Conservation (phyloP, 2,888 invertebrate genomes). For the Craniophora ligustri region DNA sequence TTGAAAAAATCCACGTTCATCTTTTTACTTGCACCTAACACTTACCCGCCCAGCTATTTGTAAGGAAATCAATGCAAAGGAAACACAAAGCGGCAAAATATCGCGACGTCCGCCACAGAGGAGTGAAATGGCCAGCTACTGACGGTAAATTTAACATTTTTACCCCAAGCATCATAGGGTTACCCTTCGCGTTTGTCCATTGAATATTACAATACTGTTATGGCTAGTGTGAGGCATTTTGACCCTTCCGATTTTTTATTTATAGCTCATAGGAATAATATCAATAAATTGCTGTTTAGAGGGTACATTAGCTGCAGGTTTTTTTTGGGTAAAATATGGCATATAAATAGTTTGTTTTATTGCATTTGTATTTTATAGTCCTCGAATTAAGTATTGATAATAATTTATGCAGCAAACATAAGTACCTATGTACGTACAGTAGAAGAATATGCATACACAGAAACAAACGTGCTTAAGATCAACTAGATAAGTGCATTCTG, state of each 20-base stretch:
- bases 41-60: constrained; percentile 68
- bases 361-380: too few relatives aligned
- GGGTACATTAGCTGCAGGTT: constrained; percentile 78
- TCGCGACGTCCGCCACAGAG: constrained; percentile 81
- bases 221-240: constrained; percentile 76
- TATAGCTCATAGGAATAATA: constrained; percentile 74
- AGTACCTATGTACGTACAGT: too few relatives aligned
- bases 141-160: constrained; percentile 79
- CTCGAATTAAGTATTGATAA: too few relatives aligned
- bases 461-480: too few relatives aligned
- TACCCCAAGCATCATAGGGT: constrained; percentile 49
- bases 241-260: constrained; percentile 81
- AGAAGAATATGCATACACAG: too few relatives aligned
- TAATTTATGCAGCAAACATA: too few relatives aligned
- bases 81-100: constrained; percentile 83
- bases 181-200: constrained; percentile 76
- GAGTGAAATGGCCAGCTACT: constrained; percentile 76
- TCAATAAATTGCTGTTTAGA: constrained; percentile 81
- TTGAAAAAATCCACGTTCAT: too few relatives aligned
- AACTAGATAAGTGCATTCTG: too few relatives aligned
- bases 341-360: too few relatives aligned
- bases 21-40: constrained; percentile 52
- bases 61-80: constrained; percentile 82
- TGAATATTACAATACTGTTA: constrained; percentile 74
- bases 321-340: constrained; percentile 53